Percentiles rank a stretch among this genome's conserved stretches.
These are phyloP conservation scores for Octopus sinensis DNA, from an alignment of 1,140 invertebrate species.

Conservation along the genomic window DNA sequence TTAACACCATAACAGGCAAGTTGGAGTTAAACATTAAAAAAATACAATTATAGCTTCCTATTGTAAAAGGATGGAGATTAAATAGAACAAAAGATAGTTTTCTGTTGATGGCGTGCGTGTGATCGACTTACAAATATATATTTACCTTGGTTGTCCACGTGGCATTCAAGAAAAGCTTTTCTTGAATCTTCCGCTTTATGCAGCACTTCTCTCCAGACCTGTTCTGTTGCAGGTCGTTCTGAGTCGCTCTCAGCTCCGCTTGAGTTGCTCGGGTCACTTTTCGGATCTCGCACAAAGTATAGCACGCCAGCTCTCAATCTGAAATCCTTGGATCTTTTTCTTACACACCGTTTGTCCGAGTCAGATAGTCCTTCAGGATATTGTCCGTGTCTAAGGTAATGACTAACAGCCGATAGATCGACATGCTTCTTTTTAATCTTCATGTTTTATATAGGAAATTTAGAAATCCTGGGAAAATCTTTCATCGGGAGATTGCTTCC, in stretches of 20 bases:
- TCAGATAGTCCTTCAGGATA: constrained; percentile 20
- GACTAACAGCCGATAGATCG: constrained; percentile 8
- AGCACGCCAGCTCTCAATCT: neutral
- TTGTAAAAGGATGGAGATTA: too few relatives aligned
- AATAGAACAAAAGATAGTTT: too few relatives aligned
- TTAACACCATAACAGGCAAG: too few relatives aligned
- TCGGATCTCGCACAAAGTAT: constrained; percentile 9
- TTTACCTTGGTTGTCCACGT: constrained; percentile 7
- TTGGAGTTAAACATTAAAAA: too few relatives aligned
- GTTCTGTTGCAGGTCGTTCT: neutral
- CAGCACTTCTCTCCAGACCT: neutral
- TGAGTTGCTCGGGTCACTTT: neutral
- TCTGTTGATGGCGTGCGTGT: too few relatives aligned
- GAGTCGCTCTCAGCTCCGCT: neutral
- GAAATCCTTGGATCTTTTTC: constrained; percentile 25
- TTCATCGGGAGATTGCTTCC: neutral
- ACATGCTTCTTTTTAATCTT: constrained; percentile 11
- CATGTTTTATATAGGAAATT: neutral
- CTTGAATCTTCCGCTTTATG: neutral
- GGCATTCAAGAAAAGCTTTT: constrained; percentile 12
- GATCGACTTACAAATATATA: neutral
- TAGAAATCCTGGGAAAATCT: neutral
- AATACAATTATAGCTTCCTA: too few relatives aligned
- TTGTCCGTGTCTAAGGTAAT: constrained; percentile 19
- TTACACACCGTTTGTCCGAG: constrained; percentile 18